Percentiles rank a stretch among this genome's conserved stretches.
Conservation (phyloP, 37 sponge, comb jelly and placozoan species). For the Chondrilla cf. caribensis region DNA sequence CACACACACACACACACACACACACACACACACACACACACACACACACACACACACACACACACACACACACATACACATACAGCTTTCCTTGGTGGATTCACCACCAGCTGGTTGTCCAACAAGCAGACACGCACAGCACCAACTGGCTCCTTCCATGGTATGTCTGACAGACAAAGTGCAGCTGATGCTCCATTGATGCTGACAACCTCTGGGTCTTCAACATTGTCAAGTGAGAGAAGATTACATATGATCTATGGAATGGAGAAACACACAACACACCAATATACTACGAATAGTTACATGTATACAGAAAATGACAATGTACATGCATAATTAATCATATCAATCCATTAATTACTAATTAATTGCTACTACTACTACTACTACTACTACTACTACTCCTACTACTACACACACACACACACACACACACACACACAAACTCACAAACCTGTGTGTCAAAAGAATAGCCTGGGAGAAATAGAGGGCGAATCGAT, state of each 20-base stretch:
- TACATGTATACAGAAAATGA: too few relatives aligned
- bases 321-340: not conserved
- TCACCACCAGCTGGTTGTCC: constrained; percentile 37
- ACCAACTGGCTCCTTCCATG: constrained; percentile 73
- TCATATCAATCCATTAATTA: too few relatives aligned
- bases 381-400: not conserved
- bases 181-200: constrained; percentile 86
- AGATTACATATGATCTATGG: constrained; percentile 61
- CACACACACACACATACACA: not conserved
- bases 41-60: too few relatives aligned
- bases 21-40: too few relatives aligned
- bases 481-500: constrained; percentile 52
- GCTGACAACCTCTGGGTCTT: constrained; percentile 57
- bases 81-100: constrained; percentile 50
- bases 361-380: too few relatives aligned
- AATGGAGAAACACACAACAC: not conserved
- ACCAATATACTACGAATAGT: too few relatives aligned
- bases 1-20: too few relatives aligned
- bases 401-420: too few relatives aligned
- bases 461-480: constrained; percentile 52
- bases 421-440: constrained; percentile 9
- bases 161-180: constrained; percentile 65
- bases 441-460: constrained; percentile 53
- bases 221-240: constrained; percentile 47
- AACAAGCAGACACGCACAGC: constrained; percentile 63